Percentiles rank a stretch among this genome's conserved stretches.
Evolutionary conservation across 1,140 invertebrate species (phyloP).

Genomic region (Euglossa dilemma): DNA sequence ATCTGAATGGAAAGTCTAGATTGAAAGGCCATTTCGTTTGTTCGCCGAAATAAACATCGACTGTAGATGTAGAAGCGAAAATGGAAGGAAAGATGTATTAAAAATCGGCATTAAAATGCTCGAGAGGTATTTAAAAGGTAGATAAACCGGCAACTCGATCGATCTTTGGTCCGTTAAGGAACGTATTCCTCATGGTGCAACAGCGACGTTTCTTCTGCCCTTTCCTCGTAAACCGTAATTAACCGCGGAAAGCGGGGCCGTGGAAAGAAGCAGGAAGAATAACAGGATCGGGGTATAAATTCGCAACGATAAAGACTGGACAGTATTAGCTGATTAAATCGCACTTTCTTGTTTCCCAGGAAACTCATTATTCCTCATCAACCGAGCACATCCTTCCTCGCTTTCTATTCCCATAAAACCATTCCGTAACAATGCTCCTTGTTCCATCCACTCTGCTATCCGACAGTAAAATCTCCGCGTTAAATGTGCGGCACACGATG

Average conservation of each 20-base stretch:
- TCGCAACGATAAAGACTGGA: neutral
- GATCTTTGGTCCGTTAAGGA: too few relatives aligned
- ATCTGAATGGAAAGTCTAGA: neutral
- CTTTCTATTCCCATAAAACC: conserved; percentile 8
- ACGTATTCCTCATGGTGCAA: too few relatives aligned
- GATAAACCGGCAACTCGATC: too few relatives aligned
- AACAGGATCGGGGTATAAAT: neutral
- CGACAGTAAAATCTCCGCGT: neutral
- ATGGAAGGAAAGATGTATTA: fast-evolving
- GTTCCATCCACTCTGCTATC: neutral
- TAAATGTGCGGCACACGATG: neutral
- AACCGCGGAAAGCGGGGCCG: neutral
- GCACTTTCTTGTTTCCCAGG: neutral
- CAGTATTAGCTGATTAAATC: neutral
- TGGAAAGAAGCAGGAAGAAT: neutral
- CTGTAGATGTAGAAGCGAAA: neutral
- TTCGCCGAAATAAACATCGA: neutral
- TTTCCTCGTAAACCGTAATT: neutral
- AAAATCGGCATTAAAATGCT: neutral
- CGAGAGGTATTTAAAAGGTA: too few relatives aligned
- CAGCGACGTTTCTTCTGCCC: neutral
- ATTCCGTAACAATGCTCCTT: neutral
- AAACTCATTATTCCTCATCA: neutral
- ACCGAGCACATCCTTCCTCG: neutral
- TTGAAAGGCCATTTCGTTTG: neutral